Evolutionary conservation across 2,113 vertebrate species (phyloP).

Genomic region (Scartelaos histophorus): DNA sequence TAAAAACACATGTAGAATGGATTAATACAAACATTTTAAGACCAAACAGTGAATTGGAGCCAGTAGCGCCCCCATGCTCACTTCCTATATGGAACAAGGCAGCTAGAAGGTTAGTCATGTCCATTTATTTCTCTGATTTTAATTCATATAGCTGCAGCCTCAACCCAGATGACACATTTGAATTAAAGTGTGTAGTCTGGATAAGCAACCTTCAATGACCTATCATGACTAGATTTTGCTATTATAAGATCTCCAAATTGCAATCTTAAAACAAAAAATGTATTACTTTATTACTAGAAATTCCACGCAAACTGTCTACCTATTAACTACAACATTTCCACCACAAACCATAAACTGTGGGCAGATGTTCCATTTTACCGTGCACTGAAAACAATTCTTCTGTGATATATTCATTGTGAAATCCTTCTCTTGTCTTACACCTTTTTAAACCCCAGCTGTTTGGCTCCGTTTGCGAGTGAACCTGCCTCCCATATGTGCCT

Average conservation of each 20-base stretch:
- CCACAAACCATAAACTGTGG: not conserved
- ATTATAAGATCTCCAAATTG: not conserved
- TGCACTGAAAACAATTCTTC: not conserved
- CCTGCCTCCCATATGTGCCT: conserved; percentile 32
- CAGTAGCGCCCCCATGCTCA: too few species aligned
- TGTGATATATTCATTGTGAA: conserved; percentile 13
- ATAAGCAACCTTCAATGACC: not conserved
- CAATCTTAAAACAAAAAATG: not conserved
- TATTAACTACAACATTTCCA: not conserved
- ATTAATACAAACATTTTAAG: too few species aligned
- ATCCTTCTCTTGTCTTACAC: conserved; percentile 9
- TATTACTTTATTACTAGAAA: not conserved
- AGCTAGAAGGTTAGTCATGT: too few species aligned
- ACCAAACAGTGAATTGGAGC: too few species aligned
- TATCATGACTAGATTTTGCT: not conserved
- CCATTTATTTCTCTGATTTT: too few species aligned
- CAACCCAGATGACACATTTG: too few species aligned
- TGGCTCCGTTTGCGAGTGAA: conserved; percentile 7
- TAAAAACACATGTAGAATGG: too few species aligned
- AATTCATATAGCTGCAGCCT: too few species aligned
- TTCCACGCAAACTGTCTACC: too few species aligned
- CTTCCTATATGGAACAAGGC: too few species aligned
- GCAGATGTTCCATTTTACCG: not conserved
- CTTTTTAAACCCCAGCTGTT: conserved; percentile 14
- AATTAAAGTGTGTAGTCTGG: too few species aligned